Percentiles rank a stretch among this genome's conserved stretches.
These are phyloP conservation scores for Procapra przewalskii DNA, from an alignment of 2,113 vertebrate species.

Conservation along the genomic window DNA sequence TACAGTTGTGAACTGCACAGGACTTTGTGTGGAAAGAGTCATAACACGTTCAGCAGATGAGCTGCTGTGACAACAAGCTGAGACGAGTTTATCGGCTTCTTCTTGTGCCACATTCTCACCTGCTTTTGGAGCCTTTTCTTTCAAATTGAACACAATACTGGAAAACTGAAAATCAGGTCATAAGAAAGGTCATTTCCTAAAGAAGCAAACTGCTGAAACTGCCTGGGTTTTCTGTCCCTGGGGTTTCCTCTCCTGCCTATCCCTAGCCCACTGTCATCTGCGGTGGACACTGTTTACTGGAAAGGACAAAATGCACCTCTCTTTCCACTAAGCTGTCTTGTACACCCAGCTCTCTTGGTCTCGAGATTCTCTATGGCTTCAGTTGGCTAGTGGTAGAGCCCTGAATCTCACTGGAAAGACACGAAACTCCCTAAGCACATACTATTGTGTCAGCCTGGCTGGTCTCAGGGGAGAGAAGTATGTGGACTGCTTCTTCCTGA, in stretches of 20 bases:
- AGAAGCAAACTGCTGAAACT: background rate
- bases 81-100: background rate
- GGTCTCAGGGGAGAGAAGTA: no score
- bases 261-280: background rate
- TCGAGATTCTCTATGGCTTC: background rate
- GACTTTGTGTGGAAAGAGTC: background rate
- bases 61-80: rapidly evolving
- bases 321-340: background rate
- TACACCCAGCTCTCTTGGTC: background rate
- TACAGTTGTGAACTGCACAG: background rate
- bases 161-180: slow-evolving; percentile 45
- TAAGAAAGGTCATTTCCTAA: background rate
- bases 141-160: background rate
- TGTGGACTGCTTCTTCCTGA: rapidly evolving
- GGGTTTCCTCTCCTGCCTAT: rapidly evolving
- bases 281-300: background rate
- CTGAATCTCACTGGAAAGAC: slow-evolving; percentile 34
- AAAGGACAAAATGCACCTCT: background rate
- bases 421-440: background rate
- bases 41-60: background rate
- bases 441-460: background rate
- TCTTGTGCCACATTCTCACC: background rate
- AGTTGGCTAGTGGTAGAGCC: background rate
- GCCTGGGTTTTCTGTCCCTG: background rate
- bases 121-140: background rate